Evolutionary conservation across 2,888 invertebrate species (phyloP).

Genomic region (Cephalotes varians): DNA sequence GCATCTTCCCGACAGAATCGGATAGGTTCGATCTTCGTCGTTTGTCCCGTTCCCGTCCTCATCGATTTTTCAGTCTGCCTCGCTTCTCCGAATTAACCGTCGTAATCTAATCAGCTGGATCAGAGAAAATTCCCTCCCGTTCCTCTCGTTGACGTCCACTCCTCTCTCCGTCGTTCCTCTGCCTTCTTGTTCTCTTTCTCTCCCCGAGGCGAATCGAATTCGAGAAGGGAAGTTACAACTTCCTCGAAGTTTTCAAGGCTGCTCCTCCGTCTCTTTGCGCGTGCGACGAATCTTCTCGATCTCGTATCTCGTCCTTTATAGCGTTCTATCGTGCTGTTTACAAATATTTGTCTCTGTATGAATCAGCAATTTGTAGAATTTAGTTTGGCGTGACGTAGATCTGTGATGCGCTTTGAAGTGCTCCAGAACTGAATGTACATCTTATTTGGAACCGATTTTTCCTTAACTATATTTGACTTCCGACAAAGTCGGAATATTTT

Average conservation of each 20-base stretch:
- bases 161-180: constrained; percentile 13
- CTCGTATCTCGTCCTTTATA: constrained; percentile 7
- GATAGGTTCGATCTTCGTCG: constrained; percentile 39
- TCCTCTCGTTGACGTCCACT: constrained; percentile 26
- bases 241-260: constrained; percentile 53
- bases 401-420: constrained; percentile 27
- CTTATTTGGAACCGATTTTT: constrained; percentile 25
- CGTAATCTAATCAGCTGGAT: constrained; percentile 78
- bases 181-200: constrained; percentile 28
- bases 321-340: constrained; percentile 23
- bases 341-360: constrained; percentile 45
- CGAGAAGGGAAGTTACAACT: constrained; percentile 38
- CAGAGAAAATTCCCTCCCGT: constrained; percentile 68
- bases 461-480: constrained; percentile 10
- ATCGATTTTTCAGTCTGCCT: constrained; percentile 36
- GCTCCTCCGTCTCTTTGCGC: constrained; percentile 20
- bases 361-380: constrained; percentile 47
- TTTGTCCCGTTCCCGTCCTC: constrained; percentile 50
- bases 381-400: constrained; percentile 30
- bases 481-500: neutral
- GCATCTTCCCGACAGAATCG: constrained; percentile 61
- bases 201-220: neutral
- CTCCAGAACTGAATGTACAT: constrained; percentile 6
- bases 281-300: constrained; percentile 9
- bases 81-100: constrained; percentile 73